phyloP scores from a whole-genome alignment of 2,888 invertebrate genomes.

The Tenthredo distinguenda region DNA sequence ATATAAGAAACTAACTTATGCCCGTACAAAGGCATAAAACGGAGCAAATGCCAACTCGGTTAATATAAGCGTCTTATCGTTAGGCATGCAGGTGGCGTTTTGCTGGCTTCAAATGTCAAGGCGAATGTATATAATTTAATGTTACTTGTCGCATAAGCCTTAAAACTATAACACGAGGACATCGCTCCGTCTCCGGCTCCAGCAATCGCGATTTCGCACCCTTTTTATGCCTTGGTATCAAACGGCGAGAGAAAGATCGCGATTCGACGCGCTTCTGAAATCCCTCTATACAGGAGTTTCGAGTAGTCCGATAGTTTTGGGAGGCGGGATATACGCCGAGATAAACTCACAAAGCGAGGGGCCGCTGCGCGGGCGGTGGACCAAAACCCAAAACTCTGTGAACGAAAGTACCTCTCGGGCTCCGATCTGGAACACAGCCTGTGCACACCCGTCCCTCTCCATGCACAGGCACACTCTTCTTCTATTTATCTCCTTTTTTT shows the following conservation, averaged over 20 bases:
- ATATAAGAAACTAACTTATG: no score
- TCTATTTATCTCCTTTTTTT: neutral
- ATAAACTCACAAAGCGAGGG: no score
- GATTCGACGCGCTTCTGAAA: no score
- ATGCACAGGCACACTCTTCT: neutral
- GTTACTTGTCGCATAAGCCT: neutral
- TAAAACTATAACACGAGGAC: neutral
- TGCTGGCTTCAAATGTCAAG: slow-evolving; percentile 47
- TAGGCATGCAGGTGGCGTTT: slow-evolving; percentile 24
- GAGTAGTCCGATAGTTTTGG: no score
- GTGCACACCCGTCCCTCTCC: neutral
- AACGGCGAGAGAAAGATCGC: no score
- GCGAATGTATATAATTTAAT: slow-evolving; percentile 32
- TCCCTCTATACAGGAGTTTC: no score
- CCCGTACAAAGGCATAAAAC: neutral
- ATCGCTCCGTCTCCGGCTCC: no score
- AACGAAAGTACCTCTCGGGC: neutral
- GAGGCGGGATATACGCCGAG: no score
- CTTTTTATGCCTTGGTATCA: no score
- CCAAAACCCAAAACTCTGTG: neutral
- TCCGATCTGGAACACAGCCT: neutral
- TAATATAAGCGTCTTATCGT: slow-evolving; percentile 11
- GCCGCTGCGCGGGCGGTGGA: no score
- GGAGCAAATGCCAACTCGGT: slow-evolving; percentile 41
- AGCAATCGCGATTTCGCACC: no score